These are phyloP conservation scores for Augochlora pura DNA, from an alignment of 1,140 invertebrate species.

Conservation along the genomic window DNA sequence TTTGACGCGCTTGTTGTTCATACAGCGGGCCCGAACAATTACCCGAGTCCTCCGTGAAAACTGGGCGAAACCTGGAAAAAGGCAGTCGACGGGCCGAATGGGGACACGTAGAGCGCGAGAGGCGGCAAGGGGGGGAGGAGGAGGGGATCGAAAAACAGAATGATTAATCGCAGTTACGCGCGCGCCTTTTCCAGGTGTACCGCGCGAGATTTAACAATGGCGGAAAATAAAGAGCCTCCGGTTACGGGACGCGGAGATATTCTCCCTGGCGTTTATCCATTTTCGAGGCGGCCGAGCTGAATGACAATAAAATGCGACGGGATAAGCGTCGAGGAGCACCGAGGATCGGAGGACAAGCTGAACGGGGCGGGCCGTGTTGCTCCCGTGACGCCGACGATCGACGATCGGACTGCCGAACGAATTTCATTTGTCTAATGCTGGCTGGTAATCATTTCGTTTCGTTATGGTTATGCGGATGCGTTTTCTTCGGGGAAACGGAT, in stretches of 20 bases:
- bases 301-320: conserved; percentile 51
- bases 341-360: neutral
- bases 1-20: conserved; percentile 69
- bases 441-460: too few relatives aligned
- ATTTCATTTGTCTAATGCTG: neutral
- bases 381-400: neutral
- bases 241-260: conserved; percentile 50
- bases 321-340: conserved; percentile 17
- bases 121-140: neutral
- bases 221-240: conserved; percentile 62
- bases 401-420: neutral
- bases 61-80: conserved; percentile 36
- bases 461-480: too few relatives aligned
- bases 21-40: conserved; percentile 63
- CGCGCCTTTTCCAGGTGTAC: conserved; percentile 49
- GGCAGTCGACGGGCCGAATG: neutral
- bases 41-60: conserved; percentile 60
- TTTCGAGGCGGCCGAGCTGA: conserved; percentile 49
- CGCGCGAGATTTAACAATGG: conserved; percentile 59
- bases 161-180: conserved; percentile 62
- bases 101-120: neutral
- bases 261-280: conserved; percentile 60
- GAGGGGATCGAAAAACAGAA: conserved; percentile 59
- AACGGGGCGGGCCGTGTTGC: conserved; percentile 13
- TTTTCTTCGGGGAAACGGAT: too few relatives aligned